These are phyloP conservation scores for Drosophila neocordata DNA, from an alignment of 1,140 invertebrate species.

Conservation along the genomic window DNA sequence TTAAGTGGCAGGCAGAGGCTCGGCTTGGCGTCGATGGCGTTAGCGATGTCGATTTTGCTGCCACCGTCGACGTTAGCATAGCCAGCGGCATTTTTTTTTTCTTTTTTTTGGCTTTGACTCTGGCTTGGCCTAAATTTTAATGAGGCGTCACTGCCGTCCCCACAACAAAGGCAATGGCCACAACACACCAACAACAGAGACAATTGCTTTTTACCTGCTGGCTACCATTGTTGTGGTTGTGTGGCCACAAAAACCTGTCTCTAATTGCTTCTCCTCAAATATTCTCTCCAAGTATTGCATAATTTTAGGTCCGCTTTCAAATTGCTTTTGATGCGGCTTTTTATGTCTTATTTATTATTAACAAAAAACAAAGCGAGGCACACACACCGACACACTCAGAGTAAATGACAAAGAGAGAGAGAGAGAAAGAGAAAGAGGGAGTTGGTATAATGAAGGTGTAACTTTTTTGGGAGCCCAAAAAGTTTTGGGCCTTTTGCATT, in stretches of 20 bases:
- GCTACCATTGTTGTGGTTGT: slow-evolving; percentile 56
- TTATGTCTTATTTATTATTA: slow-evolving; percentile 79
- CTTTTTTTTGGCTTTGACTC: slow-evolving; percentile 1
- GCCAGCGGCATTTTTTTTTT: background rate
- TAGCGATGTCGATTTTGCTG: background rate
- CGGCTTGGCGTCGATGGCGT: no score
- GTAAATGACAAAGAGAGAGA: background rate
- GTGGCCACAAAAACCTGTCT: slow-evolving; percentile 34
- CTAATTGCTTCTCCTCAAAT: slow-evolving; percentile 61
- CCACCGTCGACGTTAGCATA: slow-evolving; percentile 16
- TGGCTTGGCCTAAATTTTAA: slow-evolving; percentile 76
- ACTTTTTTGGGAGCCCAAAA: background rate
- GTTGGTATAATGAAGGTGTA: background rate
- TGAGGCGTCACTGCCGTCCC: slow-evolving; percentile 64
- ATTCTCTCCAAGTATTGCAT: slow-evolving; percentile 63
- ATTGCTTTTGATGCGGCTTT: slow-evolving; percentile 74
- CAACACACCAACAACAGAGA: slow-evolving; percentile 45
- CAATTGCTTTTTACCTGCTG: slow-evolving; percentile 79
- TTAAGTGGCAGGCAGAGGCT: slow-evolving; percentile 46
- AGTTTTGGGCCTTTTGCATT: background rate
- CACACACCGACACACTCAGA: background rate
- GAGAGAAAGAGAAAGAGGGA: background rate
- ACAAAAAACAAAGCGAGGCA: slow-evolving; percentile 41
- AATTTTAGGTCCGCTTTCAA: slow-evolving; percentile 68
- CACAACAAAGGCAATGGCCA: slow-evolving; percentile 68